phyloP scores from a whole-genome alignment of 2,797 vertebrate species.

The Pangasius djambal region DNA sequence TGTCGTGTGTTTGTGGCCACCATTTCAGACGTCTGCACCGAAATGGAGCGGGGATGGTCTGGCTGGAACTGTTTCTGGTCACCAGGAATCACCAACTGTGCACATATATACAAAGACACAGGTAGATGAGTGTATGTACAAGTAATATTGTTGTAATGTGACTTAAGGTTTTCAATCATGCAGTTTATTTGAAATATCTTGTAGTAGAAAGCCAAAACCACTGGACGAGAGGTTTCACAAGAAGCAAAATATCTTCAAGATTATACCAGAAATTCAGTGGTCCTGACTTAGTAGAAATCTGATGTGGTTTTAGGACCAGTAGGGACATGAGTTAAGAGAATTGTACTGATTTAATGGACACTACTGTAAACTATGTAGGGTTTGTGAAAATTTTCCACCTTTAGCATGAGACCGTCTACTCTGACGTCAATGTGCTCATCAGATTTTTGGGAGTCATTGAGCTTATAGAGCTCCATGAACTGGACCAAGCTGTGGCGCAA shows the following conservation, averaged over 20 bases:
- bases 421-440: constrained; percentile 97
- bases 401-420: constrained; percentile 95
- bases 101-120: constrained; percentile 24
- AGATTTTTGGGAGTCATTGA: constrained; percentile 91
- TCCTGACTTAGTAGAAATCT: neutral
- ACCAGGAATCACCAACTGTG: constrained; percentile 89
- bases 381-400: constrained; percentile 74
- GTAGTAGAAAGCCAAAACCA: neutral
- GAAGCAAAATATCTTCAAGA: neutral
- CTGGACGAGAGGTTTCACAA: neutral
- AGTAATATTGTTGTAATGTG: neutral
- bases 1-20: constrained; percentile 94
- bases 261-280: neutral
- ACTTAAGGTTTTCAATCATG: neutral
- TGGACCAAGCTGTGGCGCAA: constrained; percentile 95
- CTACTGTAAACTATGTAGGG: neutral
- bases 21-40: constrained; percentile 97
- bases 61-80: constrained; percentile 84
- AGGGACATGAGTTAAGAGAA: neutral
- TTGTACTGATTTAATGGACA: neutral
- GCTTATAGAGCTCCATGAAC: constrained; percentile 97
- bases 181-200: neutral
- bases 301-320: neutral
- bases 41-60: constrained; percentile 89
- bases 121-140: neutral